Conservation (phyloP, 2,888 invertebrate genomes). For the Dendrolimus houi region DNA sequence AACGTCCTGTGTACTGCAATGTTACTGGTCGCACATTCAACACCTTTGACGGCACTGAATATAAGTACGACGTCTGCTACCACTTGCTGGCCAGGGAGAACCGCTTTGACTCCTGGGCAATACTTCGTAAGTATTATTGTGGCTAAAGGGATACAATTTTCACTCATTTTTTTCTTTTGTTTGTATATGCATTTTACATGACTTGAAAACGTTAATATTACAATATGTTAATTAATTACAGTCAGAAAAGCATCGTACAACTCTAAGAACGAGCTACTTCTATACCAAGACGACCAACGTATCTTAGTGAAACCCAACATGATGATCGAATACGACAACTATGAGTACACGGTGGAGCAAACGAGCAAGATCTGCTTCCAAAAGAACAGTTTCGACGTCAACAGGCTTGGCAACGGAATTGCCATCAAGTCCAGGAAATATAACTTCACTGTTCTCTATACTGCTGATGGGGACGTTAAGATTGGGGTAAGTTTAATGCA, state of each 20-base stretch:
- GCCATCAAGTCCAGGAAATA: conserved; percentile 81
- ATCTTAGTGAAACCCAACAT: conserved; percentile 79
- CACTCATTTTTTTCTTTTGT: no score
- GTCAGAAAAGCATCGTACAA: neutral
- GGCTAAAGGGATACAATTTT: no score
- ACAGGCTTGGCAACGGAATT: conserved; percentile 81
- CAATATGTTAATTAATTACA: neutral
- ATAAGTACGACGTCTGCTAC: conserved; percentile 88
- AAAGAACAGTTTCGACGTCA: conserved; percentile 80
- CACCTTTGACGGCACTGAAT: conserved; percentile 87
- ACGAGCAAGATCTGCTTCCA: conserved; percentile 77
- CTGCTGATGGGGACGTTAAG: conserved; percentile 80
- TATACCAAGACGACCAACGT: conserved; percentile 77
- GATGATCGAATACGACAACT: conserved; percentile 81
- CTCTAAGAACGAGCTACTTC: conserved; percentile 72
- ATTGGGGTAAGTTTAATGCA: conserved; percentile 75
- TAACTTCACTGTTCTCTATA: conserved; percentile 85
- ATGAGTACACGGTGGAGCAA: conserved; percentile 77
- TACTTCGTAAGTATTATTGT: conserved; percentile 75
- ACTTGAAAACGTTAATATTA: no score
- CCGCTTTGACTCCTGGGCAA: conserved; percentile 80
- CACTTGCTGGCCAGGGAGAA: conserved; percentile 86
- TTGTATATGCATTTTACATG: no score
- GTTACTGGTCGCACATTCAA: conserved; percentile 85
- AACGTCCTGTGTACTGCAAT: conserved; percentile 80